Evolutionary conservation across 2,113 vertebrate species (phyloP), one percentile per base, ranked within the genome.

Genomic region (Megaptera novaeangliae): DNA sequence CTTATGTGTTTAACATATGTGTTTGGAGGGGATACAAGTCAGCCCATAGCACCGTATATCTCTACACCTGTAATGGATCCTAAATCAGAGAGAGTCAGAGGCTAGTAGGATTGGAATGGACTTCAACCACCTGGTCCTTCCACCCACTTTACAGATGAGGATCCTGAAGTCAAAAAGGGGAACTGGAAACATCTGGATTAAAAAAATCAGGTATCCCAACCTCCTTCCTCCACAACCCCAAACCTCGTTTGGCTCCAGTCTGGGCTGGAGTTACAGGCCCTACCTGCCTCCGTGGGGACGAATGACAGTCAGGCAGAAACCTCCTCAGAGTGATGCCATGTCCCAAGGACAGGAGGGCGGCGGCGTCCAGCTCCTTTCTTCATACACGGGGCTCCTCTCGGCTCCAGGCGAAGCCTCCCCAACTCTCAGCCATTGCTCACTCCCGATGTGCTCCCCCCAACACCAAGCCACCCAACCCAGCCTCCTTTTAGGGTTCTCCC

Each of bases 231-330:
- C 6, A 75, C 25, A 88, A 39, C 12, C 27, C 17, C 8, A 77
- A 12, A 52, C 9, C 44, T 77, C 17, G 69, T 77, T 81, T 31
- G 75, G 17, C 25, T 44, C 15, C 23, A 23, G 31, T 20, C n/a
- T 21, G 27, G 49, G 41, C 27, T 68, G 46, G 77, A 31, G 44
- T 66, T 57, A 77, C 7, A 34, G 12, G 4, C 3, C 34, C 46
- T n/a, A 2, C 27, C 12, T 8, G 4, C 5, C 36, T 20, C 31
- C 20, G 7, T 1, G 34, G 12, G 5, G 36, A 29, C 1, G 8
- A 59, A 85, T 59, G 17, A 17, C 0, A 8, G 31, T 44, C 44
- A 31, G 25, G 64, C 69, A 72, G 72, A 81, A 39, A 41, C 52
- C 34, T 72, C 23, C 20, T 49, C 74, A 23, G 49, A 63, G 64